Evolutionary conservation across 2,888 invertebrate species (phyloP), one percentile per base, ranked within the genome.

Genomic region (Campoplex capitator): DNA sequence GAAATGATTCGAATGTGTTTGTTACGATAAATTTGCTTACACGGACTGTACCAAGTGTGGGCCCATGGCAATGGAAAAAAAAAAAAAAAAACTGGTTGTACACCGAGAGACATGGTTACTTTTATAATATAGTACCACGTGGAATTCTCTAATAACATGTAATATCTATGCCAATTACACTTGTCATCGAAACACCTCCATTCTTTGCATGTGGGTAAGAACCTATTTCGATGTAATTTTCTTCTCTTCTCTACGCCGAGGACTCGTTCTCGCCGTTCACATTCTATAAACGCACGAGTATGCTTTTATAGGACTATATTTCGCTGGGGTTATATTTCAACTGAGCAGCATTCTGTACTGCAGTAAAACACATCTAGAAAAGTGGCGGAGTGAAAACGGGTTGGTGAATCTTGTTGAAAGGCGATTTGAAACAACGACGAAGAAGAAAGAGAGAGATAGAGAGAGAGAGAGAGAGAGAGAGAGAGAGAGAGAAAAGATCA

Each of bases 111-210:
- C 42, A 48, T 42, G 8, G 28, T 68, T 38, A 48, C n/a, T 58
- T 68, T 78, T 62, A 79, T 78, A 78, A 74, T 62, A 74, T 51
- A 54, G 56, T 62, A 58, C 16, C 18, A 7, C n/a, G 3, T 13
- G 45, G 48, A 79, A 62, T 32, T 54, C 23, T 62, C 48, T 48
- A 68, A 54, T 68, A 54, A 65, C 71, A 68, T 74, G 65, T 75
- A 78, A 83, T 79, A 71, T 86, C 68, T 54, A 75, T 56, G 79
- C 79, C 85, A 83, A 83, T 83, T 75, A 86, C 83, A 83, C 83
- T 79, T 75, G 70, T 86, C 79, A 83, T 86, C 70, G 75, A 54
- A 79, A 86, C 79, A 79, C 85, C 75, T 79, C 73, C 28, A 65
- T 45, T 83, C 82, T 28, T 54, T 45, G n/a, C 42, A 75, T 35